Evolutionary conservation across 2,113 vertebrate genomes (phyloP), one percentile per base, ranked within the genome.

Genomic region (Sander vitreus): DNA sequence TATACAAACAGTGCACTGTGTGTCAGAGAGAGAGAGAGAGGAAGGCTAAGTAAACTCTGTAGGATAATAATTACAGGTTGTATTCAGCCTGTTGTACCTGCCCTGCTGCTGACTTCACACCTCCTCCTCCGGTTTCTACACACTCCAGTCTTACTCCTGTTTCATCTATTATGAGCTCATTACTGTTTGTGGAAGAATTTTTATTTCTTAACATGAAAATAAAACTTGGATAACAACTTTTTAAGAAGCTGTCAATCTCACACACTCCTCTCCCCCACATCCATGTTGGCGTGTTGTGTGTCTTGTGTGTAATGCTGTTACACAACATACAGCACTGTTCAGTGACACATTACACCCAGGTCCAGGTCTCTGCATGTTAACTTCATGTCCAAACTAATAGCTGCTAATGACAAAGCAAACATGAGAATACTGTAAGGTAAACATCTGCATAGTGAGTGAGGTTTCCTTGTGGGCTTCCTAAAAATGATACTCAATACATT

Each of bases 61-160:
- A 51, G 39, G 48, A 59, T 73, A 78, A 79, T 88, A 88, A 90
- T 91, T 87, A 81, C 80, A 89, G 68, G 83, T 87, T 77, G 84
- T 45, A 84, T 79, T 39, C 77, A 81, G 73, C 67, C 63, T 50
- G 77, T 70, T 67, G 45, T 90, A 88, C 76, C 84, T 88, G 82
- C 84, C 78, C 82, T 84, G 39, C 21, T 68, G 30, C 19, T 71
- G 39, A 25, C 33, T 71, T 19, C 2, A 36, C 57, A 8, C 21
- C 65, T 27, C 58, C 60, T 47, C 5, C 60, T 47, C 5, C 13
- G 7, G 48, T 78, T 6, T 39, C n/a, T 51, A 6, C 30, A 66
- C 62, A 53, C 25, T 21, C 39, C 25, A 33, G 54, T 50, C 54
- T 30, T 48, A 8, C 25, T 66, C 10, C 7, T 21, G 25, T 65